Conservation (phyloP, 2,888 invertebrate species). For the Neria commutata region DNA sequence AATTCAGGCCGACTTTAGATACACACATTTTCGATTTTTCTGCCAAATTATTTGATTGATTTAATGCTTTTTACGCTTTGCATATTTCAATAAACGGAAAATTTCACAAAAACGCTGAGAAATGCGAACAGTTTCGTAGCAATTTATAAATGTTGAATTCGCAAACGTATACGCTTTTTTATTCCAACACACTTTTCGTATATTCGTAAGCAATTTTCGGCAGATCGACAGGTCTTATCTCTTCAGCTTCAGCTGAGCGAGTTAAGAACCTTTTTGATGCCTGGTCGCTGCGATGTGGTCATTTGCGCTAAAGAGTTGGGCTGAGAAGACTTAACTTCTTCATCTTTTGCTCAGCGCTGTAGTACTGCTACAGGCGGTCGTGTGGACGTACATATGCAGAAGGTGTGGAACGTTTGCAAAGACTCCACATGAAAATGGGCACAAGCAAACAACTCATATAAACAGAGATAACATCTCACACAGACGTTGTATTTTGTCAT, state of each 20-base stretch:
- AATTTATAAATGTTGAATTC: background rate
- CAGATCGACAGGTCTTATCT: background rate
- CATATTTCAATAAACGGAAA: too few relatives aligned
- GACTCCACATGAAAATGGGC: too few relatives aligned
- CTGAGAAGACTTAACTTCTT: too few relatives aligned
- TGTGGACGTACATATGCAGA: too few relatives aligned
- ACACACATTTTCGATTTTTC: background rate
- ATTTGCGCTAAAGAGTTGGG: too few relatives aligned
- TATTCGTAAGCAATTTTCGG: background rate
- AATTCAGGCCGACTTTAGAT: background rate
- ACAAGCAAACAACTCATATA: too few relatives aligned
- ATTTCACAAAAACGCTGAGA: too few relatives aligned
- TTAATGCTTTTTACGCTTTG: background rate
- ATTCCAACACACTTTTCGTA: background rate
- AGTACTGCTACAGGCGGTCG: background rate
- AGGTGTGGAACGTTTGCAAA: too few relatives aligned
- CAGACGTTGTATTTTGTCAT: too few relatives aligned
- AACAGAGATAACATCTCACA: too few relatives aligned
- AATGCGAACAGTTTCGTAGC: background rate
- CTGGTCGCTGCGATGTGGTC: too few relatives aligned
- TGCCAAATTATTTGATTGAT: background rate
- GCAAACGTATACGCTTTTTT: background rate
- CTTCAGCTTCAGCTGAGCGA: constrained; percentile 2
- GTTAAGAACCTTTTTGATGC: background rate
- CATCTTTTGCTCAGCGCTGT: background rate